Evolutionary conservation across 2,888 invertebrate species (phyloP).

Genomic region (Leptogaster cylindrica): DNA sequence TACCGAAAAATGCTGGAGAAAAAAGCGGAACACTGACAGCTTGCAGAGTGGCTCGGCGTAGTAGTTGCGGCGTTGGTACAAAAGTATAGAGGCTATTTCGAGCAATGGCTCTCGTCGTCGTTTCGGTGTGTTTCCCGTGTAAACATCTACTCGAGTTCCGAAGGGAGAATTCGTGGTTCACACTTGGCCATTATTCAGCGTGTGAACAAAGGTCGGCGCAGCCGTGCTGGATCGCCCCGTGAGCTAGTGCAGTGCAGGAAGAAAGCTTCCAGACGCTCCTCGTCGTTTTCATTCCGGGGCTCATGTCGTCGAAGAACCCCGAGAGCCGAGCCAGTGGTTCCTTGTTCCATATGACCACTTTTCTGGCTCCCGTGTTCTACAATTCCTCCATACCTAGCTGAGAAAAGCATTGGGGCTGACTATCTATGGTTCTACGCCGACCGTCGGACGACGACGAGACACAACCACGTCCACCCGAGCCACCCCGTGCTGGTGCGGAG

Average conservation of each 20-base stretch:
- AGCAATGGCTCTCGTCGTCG: slow-evolving; percentile 2
- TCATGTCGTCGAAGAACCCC: too few species aligned
- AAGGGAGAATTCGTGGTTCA: slow-evolving; percentile 15
- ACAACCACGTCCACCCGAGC: not conserved
- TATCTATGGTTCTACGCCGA: too few species aligned
- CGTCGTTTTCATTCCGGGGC: slow-evolving; percentile 4
- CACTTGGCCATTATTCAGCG: slow-evolving; percentile 23
- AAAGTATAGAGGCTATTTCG: not conserved
- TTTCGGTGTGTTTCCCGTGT: slow-evolving; percentile 23
- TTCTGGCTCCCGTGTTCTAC: not conserved
- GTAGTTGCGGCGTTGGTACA: slow-evolving; percentile 14
- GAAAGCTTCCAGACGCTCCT: slow-evolving; percentile 13
- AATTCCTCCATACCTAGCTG: not conserved
- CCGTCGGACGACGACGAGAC: too few species aligned
- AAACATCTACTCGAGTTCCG: slow-evolving; percentile 27
- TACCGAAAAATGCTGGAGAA: slow-evolving; percentile 37
- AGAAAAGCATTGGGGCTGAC: too few species aligned
- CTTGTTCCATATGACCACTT: not conserved
- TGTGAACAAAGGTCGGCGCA: slow-evolving; percentile 31
- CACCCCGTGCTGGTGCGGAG: slow-evolving; percentile 11
- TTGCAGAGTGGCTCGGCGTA: slow-evolving; percentile 20
- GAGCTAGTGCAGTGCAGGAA: slow-evolving; percentile 18
- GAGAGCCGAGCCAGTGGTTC: too few species aligned
- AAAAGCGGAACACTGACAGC: slow-evolving; percentile 38
- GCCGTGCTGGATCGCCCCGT: slow-evolving; percentile 1